These are phyloP conservation scores for Pogonomyrmex barbatus DNA, from an alignment of 1,140 invertebrate genomes.

Conservation along the genomic window DNA sequence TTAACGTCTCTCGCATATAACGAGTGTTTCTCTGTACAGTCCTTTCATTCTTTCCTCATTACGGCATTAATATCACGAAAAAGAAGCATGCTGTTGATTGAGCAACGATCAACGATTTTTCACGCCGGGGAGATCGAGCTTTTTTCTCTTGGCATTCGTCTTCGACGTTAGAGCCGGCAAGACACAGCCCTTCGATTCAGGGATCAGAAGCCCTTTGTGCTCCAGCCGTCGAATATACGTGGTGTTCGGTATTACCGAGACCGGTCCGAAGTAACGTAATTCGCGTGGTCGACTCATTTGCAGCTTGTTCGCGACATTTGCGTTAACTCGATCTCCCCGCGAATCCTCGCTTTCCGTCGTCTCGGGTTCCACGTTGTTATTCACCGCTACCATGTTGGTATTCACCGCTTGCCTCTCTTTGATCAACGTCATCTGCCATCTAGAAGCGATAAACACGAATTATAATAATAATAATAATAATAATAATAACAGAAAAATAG, in stretches of 20 bases:
- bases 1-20: not conserved
- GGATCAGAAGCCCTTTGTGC: slow-evolving; percentile 72
- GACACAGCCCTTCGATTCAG: slow-evolving; percentile 65
- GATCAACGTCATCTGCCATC: slow-evolving; percentile 80
- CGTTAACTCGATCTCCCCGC: slow-evolving; percentile 42
- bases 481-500: no score
- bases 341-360: slow-evolving; percentile 54
- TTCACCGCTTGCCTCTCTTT: slow-evolving; percentile 71
- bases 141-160: slow-evolving; percentile 69
- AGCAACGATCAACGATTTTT: slow-evolving; percentile 49
- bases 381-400: slow-evolving; percentile 58
- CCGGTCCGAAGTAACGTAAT: slow-evolving; percentile 75
- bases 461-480: not conserved
- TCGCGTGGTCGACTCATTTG: slow-evolving; percentile 73
- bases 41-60: not conserved
- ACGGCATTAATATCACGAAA: slow-evolving; percentile 1
- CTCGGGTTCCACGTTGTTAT: slow-evolving; percentile 59
- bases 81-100: not conserved
- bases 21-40: slow-evolving; percentile 30
- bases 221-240: slow-evolving; percentile 79
- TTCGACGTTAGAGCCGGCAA: slow-evolving; percentile 69
- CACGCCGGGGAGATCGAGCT: slow-evolving; percentile 63
- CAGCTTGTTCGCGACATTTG: slow-evolving; percentile 48
- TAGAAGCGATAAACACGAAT: slow-evolving; percentile 55
- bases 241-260: slow-evolving; percentile 77